These are phyloP conservation scores for Tenebrosternarchus preto DNA, from an alignment of 2,113 vertebrate genomes.

Conservation along the genomic window DNA sequence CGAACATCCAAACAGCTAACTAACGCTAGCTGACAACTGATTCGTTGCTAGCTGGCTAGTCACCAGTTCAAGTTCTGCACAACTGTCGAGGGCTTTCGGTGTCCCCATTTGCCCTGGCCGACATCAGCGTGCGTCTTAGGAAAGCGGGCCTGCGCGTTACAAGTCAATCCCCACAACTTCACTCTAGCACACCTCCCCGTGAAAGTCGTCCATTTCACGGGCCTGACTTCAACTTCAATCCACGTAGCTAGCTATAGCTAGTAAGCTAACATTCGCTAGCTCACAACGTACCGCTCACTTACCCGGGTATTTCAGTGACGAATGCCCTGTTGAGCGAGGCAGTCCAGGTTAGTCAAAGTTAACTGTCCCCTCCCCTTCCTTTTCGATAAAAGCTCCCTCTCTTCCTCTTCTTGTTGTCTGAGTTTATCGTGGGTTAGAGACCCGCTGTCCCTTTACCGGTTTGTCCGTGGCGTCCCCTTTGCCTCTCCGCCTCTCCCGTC, in stretches of 20 bases:
- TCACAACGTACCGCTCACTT: constrained; percentile 66
- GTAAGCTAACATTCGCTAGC: constrained; percentile 55
- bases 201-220: constrained; percentile 75
- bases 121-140: constrained; percentile 45
- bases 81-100: constrained; percentile 22
- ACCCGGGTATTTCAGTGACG: constrained; percentile 70
- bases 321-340: constrained; percentile 71
- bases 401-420: constrained; percentile 50
- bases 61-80: constrained; percentile 36
- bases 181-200: constrained; percentile 71
- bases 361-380: constrained; percentile 65
- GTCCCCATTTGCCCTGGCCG: constrained; percentile 53
- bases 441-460: constrained; percentile 68
- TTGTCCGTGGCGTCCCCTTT: constrained; percentile 68
- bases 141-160: constrained; percentile 63
- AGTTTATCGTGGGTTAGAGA: constrained; percentile 67
- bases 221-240: constrained; percentile 73
- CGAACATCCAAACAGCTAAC: neutral
- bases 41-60: constrained; percentile 33
- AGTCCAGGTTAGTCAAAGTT: constrained; percentile 68
- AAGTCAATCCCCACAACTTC: constrained; percentile 59
- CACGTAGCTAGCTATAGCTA: constrained; percentile 6
- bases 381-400: constrained; percentile 52
- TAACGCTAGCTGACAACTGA: constrained; percentile 51
- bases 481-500: constrained; percentile 71